These are phyloP conservation scores for Chondrosia reniformis DNA, from an alignment of 37 sponge, comb jelly and placozoan species.

Conservation along the genomic window DNA sequence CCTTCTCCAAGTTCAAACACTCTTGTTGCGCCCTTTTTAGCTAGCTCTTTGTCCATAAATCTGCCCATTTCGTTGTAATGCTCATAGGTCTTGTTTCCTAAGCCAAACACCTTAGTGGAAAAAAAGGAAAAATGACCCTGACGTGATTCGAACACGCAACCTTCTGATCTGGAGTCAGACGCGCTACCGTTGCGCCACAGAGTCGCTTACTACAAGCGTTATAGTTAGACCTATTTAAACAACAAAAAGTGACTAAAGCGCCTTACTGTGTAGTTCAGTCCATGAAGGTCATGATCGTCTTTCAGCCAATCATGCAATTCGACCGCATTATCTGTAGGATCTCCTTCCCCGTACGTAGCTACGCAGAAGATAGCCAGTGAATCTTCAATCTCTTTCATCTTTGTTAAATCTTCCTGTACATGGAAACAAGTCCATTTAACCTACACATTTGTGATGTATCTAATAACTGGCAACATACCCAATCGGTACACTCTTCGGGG, in stretches of 20 bases:
- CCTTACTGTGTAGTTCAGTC: conserved; percentile 44
- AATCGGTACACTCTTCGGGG: conserved; percentile 89
- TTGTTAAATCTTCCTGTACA: conserved; percentile 67
- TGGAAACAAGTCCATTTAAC: neutral
- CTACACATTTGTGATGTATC: neutral
- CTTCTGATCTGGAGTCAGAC: conserved; percentile 91
- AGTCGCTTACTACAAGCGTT: conserved; percentile 22
- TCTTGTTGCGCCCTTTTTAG: conserved; percentile 65
- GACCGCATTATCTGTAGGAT: conserved; percentile 95
- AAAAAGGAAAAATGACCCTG: conserved; percentile 61
- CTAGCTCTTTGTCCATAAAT: conserved; percentile 73
- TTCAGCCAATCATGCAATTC: conserved; percentile 87
- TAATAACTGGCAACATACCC: conserved; percentile 49
- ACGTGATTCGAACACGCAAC: conserved; percentile 84
- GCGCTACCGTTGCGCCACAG: conserved; percentile 86
- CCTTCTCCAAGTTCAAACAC: conserved; percentile 84
- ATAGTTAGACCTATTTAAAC: neutral
- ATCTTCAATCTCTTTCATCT: conserved; percentile 66
- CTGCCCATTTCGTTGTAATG: conserved; percentile 90
- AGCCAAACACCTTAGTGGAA: conserved; percentile 72
- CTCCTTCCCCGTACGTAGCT: conserved; percentile 98
- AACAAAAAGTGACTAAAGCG: no score
- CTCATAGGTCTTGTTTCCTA: conserved; percentile 99
- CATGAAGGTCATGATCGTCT: conserved; percentile 42
- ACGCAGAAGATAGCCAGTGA: conserved; percentile 82